phyloP scores from a whole-genome alignment of 2,797 vertebrate genomes.

The Fistularia commersonii region DNA sequence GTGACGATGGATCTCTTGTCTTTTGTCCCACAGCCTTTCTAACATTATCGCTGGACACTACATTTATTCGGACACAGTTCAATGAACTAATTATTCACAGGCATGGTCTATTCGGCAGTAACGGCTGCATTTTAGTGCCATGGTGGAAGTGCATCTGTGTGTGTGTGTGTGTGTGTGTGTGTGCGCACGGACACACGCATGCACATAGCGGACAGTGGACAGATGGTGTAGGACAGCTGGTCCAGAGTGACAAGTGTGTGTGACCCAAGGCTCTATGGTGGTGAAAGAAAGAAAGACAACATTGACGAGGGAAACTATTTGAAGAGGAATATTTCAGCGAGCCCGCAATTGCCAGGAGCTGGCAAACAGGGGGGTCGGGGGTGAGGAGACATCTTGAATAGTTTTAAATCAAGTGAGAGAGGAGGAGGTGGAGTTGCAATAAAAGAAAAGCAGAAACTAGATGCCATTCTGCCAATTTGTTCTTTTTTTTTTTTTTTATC shows the following conservation, averaged over 20 bases:
- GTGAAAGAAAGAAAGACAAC: constrained; percentile 82
- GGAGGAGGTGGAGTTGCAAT: constrained; percentile 35
- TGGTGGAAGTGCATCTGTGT: constrained; percentile 20
- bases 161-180: constrained; percentile 27
- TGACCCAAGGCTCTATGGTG: constrained; percentile 69
- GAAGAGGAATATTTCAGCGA: constrained; percentile 79
- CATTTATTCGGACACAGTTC: constrained; percentile 63
- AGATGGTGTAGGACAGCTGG: constrained; percentile 80
- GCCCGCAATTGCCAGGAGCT: constrained; percentile 61
- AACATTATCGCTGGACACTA: constrained; percentile 41
- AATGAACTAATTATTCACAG: constrained; percentile 54
- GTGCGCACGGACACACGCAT: constrained; percentile 19
- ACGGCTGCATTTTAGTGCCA: constrained; percentile 42
- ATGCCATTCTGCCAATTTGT: constrained; percentile 62
- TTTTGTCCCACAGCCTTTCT: constrained; percentile 10
- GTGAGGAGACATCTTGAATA: constrained; percentile 65
- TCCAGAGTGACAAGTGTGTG: constrained; percentile 77
- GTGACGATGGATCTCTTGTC: constrained; percentile 36
- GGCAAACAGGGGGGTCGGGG: constrained; percentile 51
- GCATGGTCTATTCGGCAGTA: constrained; percentile 38
- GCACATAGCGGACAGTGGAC: constrained; percentile 62
- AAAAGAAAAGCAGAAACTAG: constrained; percentile 52
- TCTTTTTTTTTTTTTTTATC: constrained; percentile 41
- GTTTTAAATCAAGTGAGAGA: constrained; percentile 55
- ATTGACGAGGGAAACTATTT: constrained; percentile 79